phyloP scores from a whole-genome alignment of 2,888 invertebrate genomes.

The Limnephilus auricula region DNA sequence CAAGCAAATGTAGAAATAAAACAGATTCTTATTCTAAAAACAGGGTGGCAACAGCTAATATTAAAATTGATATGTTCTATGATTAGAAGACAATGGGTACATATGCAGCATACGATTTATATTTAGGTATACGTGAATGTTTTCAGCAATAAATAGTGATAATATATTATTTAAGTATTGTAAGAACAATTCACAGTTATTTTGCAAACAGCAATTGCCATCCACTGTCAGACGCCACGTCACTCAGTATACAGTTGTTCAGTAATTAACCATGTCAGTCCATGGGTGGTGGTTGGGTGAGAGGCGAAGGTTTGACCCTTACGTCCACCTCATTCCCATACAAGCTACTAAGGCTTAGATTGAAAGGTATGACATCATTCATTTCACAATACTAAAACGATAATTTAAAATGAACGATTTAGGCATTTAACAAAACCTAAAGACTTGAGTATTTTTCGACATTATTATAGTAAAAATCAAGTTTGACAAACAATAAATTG shows the following conservation, averaged over 20 bases:
- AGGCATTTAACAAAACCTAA: not conserved
- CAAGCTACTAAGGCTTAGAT: not conserved
- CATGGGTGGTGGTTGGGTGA: not conserved
- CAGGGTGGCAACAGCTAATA: constrained; percentile 8
- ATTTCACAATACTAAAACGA: not conserved
- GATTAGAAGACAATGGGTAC: constrained; percentile 40
- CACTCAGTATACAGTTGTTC: constrained; percentile 7
- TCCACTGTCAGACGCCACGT: constrained; percentile 16
- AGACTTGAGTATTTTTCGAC: not conserved
- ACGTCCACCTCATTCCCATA: not conserved
- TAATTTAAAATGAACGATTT: not conserved
- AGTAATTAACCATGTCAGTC: not conserved
- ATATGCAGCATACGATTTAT: not conserved
- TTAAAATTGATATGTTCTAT: constrained; percentile 37
- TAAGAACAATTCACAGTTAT: not conserved
- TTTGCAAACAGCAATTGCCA: not conserved
- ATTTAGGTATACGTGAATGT: not conserved
- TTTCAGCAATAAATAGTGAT: constrained; percentile 4
- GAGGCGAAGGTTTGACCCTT: not conserved
- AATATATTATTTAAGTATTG: not conserved
- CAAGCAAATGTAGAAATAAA: constrained; percentile 16
- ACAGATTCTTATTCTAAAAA: constrained; percentile 29
- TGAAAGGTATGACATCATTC: not conserved
- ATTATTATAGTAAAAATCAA: not conserved
- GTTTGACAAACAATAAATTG: not conserved